Base-by-base conservation (phyloP, 2,113 vertebrate genomes). In the Pandion haliaetus region DNA sequence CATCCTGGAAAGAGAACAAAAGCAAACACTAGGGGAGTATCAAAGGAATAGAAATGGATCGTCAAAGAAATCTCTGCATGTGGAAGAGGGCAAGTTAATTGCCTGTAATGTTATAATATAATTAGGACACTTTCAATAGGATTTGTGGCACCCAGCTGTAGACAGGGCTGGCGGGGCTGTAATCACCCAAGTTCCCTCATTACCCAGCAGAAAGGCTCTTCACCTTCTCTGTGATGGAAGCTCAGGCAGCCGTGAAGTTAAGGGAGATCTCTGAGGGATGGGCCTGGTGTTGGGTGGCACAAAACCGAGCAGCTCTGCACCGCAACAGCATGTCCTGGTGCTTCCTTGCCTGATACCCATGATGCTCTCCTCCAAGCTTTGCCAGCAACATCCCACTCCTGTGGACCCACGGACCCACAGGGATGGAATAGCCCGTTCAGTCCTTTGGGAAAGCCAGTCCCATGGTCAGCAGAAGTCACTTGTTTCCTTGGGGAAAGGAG, bases 81-180 rank as follows among this genome's bases (percentile, higher is more conserved):
- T 82, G 42, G 58, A 94, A 91, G 17, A 58, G n/a, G 25, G 62
- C 59, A 90, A 55, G 54, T 77, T 95, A 95, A 94, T 95, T 95
- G 78, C 54, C 87, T 93, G 76, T 93, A 90, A 95, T 10, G 1
- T 93, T 94, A 80, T 81, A 85, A 79, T 82, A 69, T 66, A 82
- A 79, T 94, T 88, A 85, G 55, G 71, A 58, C 18, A 54, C 23
- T 87, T 95, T 32, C 71, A 93, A 69, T 57, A 77, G 87, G 87
- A 85, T 95, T 91, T 95, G 49, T 90, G 74, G 81, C 90, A 91
- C 86, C 59, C 93, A 94, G 55, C 65, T 50, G 29, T 17, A 80
- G 77, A 74, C 55, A 40, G 0, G 6, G 81, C 29, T 81, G 59
- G 34, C 18, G 14, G n/a, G 69, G 73, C 25, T 91, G 34, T 89